Evolutionary conservation across 1,140 invertebrate genomes (phyloP), one percentile per base, ranked within the genome.

Genomic region (Halictus rubicundus): DNA sequence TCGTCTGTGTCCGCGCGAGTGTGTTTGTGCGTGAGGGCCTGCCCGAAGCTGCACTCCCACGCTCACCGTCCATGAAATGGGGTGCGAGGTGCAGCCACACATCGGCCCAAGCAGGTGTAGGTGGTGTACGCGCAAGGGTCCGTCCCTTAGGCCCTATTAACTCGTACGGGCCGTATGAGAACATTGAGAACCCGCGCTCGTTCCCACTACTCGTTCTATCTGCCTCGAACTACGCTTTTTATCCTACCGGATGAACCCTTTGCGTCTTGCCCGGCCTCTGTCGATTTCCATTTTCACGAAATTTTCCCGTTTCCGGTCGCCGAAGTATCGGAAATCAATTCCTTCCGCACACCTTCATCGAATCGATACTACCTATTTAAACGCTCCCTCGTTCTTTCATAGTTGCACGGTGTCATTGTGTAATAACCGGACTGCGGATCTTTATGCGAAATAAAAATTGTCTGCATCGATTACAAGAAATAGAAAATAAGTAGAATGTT

Each of bases 1-100:
- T 59, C 32, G 83, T 66, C 2, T 16, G 27, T 59, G 70, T 54
- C 72, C 76, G 81, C 66, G 82, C 80, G 10, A 2, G 42, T 14
- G 10, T 14, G 42, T 1, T 46, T 2, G 42, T 46, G 14, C 88
- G 89, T 92, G 90, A 92, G 91, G 89, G 88, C 89, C 88, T 77
- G 73, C 85, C 83, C 73, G 84, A 83, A 84, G 81, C 80, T 88
- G 87, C 89, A 92, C 91, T 92, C 91, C 91, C 91, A 91, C 91
- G 90, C 90, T 91, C 89, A 86, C 80, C 83, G 84, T 89, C 88
- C 88, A 86, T 89, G 82, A 90, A 91, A 89, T 86, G 80, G 89
- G 89, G 90, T 90, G 88, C 89, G 86, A 90, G 89, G 82, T 89
- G 87, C 87, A 87, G 83, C 84, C 77, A 85, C 82, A 84, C 79